These are phyloP conservation scores for Pantherophis alleghaniensis DNA, from an alignment of 2,797 vertebrate genomes.

Conservation along the genomic window DNA sequence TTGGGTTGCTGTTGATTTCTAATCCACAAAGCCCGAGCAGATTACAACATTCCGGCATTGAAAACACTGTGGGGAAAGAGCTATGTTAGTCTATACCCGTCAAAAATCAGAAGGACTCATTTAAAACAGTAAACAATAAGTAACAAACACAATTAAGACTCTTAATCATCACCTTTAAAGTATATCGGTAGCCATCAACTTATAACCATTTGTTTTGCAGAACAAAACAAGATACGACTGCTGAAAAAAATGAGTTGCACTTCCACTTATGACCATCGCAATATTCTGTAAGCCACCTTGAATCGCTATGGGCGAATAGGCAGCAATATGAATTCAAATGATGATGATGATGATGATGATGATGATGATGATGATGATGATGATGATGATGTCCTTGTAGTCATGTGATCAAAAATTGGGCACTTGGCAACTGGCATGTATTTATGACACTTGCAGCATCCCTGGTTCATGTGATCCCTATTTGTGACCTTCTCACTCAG, in stretches of 20 bases:
- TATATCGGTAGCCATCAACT: background rate
- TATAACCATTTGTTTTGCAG: background rate
- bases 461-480: too few species aligned
- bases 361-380: too few species aligned
- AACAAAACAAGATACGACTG: background rate
- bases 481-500: too few species aligned
- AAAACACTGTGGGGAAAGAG: background rate
- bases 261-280: background rate
- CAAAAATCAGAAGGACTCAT: background rate
- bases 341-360: too few species aligned
- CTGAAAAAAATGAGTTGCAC: background rate
- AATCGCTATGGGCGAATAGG: too few species aligned
- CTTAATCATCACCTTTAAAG: background rate
- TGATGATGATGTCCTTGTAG: too few species aligned
- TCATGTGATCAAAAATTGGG: too few species aligned
- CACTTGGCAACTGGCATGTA: too few species aligned
- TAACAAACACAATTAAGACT: background rate
- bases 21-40: background rate
- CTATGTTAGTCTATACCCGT: background rate
- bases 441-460: too few species aligned
- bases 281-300: too few species aligned
- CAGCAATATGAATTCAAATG: too few species aligned
- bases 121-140: background rate
- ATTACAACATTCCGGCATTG: background rate
- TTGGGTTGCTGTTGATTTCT: background rate